phyloP scores from a whole-genome alignment of 2,888 invertebrate genomes.

The Andrena haemorrhoa region DNA sequence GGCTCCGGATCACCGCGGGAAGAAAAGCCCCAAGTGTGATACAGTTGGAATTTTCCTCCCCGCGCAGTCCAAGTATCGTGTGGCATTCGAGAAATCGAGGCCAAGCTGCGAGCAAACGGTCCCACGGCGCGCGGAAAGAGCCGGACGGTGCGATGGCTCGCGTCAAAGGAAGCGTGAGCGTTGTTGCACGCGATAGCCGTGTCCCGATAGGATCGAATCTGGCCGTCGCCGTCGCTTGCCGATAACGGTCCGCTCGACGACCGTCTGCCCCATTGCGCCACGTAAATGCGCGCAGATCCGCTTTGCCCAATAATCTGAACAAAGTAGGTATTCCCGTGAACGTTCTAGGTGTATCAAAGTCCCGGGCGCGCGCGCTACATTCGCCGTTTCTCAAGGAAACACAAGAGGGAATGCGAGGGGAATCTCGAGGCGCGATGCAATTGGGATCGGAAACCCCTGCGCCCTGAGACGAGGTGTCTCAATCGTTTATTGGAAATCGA shows the following conservation, averaged over 20 bases:
- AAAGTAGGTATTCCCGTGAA: constrained; percentile 56
- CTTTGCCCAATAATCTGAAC: constrained; percentile 70
- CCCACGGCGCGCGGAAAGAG: constrained; percentile 21
- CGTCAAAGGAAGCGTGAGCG: constrained; percentile 50
- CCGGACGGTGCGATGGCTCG: constrained; percentile 18
- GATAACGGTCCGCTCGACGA: constrained; percentile 58
- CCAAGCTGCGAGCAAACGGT: constrained; percentile 33
- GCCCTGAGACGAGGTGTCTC: too few relatives aligned
- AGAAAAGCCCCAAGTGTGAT: neutral
- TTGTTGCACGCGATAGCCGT: constrained; percentile 51
- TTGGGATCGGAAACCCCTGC: neutral
- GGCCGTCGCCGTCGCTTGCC: constrained; percentile 52
- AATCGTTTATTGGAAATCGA: too few relatives aligned
- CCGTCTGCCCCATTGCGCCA: constrained; percentile 67
- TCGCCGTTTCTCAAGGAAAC: neutral
- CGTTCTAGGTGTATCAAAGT: constrained; percentile 20
- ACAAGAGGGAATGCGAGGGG: neutral
- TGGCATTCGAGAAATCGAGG: constrained; percentile 21
- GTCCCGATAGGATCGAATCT: constrained; percentile 67
- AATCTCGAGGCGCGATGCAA: constrained; percentile 12
- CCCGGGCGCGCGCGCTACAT: neutral
- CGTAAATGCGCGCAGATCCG: constrained; percentile 74
- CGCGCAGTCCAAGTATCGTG: neutral
- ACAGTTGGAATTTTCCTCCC: neutral
- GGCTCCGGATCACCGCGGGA: neutral